These are phyloP conservation scores for Cyphomyrus discorhynchus DNA, from an alignment of 2,113 vertebrate species.

Conservation along the genomic window DNA sequence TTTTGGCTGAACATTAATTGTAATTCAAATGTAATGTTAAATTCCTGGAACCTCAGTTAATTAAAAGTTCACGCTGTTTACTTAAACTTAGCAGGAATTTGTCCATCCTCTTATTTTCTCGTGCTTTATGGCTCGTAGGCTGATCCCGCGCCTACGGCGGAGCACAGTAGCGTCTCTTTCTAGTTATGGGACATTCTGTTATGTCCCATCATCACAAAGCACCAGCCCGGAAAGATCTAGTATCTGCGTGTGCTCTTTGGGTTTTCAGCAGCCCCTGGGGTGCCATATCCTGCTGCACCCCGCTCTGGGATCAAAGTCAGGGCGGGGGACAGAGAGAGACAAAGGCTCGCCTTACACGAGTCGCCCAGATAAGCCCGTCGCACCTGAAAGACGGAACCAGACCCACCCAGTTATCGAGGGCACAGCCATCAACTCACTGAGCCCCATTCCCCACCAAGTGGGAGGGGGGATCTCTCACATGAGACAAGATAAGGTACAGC, in stretches of 20 bases:
- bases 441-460: conserved; percentile 14
- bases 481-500: neutral
- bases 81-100: neutral
- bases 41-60: neutral
- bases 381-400: neutral
- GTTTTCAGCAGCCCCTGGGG: conserved; percentile 11
- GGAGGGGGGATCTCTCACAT: conserved; percentile 19
- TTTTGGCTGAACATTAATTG: neutral
- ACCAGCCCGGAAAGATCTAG: conserved; percentile 9
- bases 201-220: neutral
- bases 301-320: neutral
- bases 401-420: conserved; percentile 13
- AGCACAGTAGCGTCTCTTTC: conserved; percentile 12
- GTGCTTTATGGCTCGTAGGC: neutral
- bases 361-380: conserved; percentile 26
- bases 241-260: neutral
- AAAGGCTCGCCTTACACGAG: conserved; percentile 4
- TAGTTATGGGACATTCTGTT: neutral
- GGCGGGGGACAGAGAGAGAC: neutral
- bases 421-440: conserved; percentile 12
- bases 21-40: conserved; percentile 4
- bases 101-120: neutral
- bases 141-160: neutral
- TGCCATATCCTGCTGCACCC: neutral
- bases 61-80: neutral